Conservation (phyloP, 2,113 vertebrate species). For the Hippocampus mohnikei region DNA sequence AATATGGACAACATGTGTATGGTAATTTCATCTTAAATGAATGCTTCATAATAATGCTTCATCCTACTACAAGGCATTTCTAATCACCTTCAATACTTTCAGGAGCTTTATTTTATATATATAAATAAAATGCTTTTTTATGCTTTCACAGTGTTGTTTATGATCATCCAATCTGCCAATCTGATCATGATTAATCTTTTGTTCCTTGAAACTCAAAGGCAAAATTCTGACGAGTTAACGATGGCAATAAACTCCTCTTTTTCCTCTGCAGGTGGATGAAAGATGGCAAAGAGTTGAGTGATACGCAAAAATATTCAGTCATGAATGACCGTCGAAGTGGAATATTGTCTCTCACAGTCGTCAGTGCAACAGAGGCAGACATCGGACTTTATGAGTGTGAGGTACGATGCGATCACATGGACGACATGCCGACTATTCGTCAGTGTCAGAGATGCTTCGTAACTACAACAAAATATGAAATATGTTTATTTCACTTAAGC, state of each 20-base stretch:
- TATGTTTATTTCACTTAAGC: slow-evolving; percentile 58
- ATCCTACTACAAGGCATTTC: too few relatives aligned
- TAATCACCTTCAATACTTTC: too few relatives aligned
- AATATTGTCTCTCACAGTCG: slow-evolving; percentile 77
- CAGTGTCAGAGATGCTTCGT: background rate
- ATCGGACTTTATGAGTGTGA: slow-evolving; percentile 91
- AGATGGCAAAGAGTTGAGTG: slow-evolving; percentile 74
- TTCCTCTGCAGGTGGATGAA: slow-evolving; percentile 82
- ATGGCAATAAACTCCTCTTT: background rate
- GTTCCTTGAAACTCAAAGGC: background rate
- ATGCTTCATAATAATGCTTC: too few relatives aligned
- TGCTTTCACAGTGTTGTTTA: background rate
- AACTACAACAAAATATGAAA: background rate
- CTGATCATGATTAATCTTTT: background rate
- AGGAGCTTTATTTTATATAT: too few relatives aligned
- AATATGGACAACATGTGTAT: background rate
- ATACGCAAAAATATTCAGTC: slow-evolving; percentile 76
- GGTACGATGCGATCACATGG: slow-evolving; percentile 65
- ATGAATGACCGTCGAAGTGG: slow-evolving; percentile 82
- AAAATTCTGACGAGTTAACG: background rate
- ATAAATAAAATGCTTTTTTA: too few relatives aligned
- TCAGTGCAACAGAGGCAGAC: slow-evolving; percentile 76
- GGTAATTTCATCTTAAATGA: background rate
- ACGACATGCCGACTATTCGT: background rate
- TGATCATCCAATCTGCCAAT: background rate